Base-by-base conservation (phyloP, 2,888 invertebrate genomes). In the Troides oblongomaculatus region DNA sequence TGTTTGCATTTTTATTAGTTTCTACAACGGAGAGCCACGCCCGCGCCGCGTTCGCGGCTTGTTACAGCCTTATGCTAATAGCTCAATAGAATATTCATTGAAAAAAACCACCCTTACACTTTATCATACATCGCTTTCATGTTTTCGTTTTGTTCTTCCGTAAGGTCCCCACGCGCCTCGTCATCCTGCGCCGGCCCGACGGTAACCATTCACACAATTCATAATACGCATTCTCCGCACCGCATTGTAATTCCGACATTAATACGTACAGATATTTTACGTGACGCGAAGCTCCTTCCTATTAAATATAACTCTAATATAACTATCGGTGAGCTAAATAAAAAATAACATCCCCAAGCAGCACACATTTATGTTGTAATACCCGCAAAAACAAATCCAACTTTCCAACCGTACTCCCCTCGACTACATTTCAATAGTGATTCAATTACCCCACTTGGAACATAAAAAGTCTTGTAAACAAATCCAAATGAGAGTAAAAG, bases 11-110 rank as follows among this genome's bases (percentile, higher is more conserved):
- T 85, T 84, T 80, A 86, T 85, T 79, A 84, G 84, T 83, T 84
- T 81, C 79, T 81, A 81, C 76, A 74, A 71, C 74, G 74, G 77
- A 76, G 36, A 2, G 75, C 64, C 74, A 72, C 81, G 81, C 80
- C 80, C 77, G 75, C 72, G 74, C 63, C 83, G 82, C 84, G 88
- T 89, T 89, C 89, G 80, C 89, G 82, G 85, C 82, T 89, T 88
- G 88, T 80, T 77, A 72, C 72, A 79, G 81, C 82, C 86, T 86
- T 89, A 89, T 89, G 88, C 73, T 85, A 89, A 90, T 90, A 75
- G 72, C 71, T 75, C 74, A 65, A 86, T 87, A 84, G 79, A 86
- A 87, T 87, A 88, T 88, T 86, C 87, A 87, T 84, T 78, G 81
- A 76, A 77, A 72, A 30, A 81, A 81, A 78, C 81, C 79, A 86